Conservation (phyloP, 2,113 vertebrate genomes). For the Carassius auratus region DNA sequence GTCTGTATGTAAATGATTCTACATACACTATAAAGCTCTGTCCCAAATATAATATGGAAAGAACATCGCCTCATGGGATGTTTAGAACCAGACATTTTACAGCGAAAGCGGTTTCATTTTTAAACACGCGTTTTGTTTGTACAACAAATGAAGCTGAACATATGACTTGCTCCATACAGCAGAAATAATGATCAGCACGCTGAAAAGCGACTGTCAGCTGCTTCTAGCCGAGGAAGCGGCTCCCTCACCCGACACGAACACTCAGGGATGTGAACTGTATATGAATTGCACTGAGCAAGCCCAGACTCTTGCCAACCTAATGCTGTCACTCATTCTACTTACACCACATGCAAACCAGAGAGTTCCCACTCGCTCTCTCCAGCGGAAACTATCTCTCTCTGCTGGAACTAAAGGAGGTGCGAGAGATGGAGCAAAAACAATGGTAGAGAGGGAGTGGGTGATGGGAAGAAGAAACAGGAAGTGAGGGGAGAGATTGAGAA, state of each 20-base stretch:
- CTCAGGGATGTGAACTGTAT: conserved; percentile 45
- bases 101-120: background rate
- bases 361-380: conserved; percentile 48
- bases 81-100: background rate
- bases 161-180: conserved; percentile 37
- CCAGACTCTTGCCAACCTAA: conserved; percentile 35
- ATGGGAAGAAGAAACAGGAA: conserved; percentile 31
- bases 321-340: conserved; percentile 52
- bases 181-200: conserved; percentile 13
- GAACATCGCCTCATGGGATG: background rate
- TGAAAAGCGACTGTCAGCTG: conserved; percentile 30
- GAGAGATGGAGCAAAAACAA: conserved; percentile 49
- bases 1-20: background rate
- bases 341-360: conserved; percentile 49
- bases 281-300: conserved; percentile 42
- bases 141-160: conserved; percentile 18
- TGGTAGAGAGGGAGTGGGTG: conserved; percentile 34
- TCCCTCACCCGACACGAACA: conserved; percentile 31
- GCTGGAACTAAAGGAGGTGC: conserved; percentile 52
- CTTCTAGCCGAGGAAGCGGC: conserved; percentile 26
- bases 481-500: conserved; percentile 34
- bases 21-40: background rate
- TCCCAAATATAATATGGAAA: background rate
- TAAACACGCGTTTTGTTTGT: conserved; percentile 29
- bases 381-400: conserved; percentile 31